A percentile compares a stretch with the other conserved stretches of the same genome.
These are phyloP conservation scores for Opisthocomus hoazin DNA, from an alignment of 2,113 vertebrate genomes.

Conservation along the genomic window DNA sequence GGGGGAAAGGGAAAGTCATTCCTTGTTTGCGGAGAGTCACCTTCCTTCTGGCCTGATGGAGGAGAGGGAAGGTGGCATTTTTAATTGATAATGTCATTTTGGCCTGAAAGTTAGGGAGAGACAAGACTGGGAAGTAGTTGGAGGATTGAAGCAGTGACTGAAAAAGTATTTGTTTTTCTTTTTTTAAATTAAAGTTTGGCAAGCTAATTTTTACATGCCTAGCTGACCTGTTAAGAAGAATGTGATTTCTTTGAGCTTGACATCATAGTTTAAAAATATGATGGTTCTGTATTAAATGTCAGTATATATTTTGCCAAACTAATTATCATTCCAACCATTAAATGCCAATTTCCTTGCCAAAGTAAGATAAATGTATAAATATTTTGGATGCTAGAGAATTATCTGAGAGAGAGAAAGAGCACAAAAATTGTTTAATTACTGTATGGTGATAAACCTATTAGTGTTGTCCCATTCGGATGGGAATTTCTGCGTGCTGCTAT, in stretches of 20 bases:
- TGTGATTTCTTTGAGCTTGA: neutral
- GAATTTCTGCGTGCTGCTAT: neutral
- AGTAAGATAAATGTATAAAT: neutral
- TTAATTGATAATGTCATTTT: neutral
- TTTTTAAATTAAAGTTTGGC: neutral
- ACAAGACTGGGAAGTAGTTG: neutral
- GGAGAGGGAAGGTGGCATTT: neutral
- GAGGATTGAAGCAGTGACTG: neutral
- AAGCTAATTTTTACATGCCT: neutral
- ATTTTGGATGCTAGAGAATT: neutral
- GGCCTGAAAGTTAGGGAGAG: neutral
- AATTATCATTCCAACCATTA: neutral
- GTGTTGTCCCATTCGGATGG: neutral
- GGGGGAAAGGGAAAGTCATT: neutral
- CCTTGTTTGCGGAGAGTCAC: neutral
- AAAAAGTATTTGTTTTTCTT: neutral
- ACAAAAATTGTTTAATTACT: neutral
- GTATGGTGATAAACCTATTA: neutral
- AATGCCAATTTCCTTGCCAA: neutral
- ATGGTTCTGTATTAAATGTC: neutral
- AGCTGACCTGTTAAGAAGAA: neutral
- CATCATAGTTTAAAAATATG: neutral
- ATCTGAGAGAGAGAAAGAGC: neutral
- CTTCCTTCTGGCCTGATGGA: neutral
- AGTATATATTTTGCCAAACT: neutral